These are phyloP conservation scores for Brachypodius melanocephalos DNA, from an alignment of 2,113 vertebrate species.

Conservation along the genomic window DNA sequence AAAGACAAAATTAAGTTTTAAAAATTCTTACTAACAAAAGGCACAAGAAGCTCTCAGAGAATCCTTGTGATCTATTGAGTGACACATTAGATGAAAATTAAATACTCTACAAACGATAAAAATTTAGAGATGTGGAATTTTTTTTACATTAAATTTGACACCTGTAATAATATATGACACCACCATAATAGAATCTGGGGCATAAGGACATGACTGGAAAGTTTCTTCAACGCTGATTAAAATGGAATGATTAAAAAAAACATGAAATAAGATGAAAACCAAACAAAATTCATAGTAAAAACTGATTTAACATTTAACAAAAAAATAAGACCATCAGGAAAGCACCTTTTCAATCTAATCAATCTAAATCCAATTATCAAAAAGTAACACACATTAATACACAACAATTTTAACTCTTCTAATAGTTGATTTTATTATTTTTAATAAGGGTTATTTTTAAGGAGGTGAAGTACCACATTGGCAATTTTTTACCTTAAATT, in stretches of 20 bases:
- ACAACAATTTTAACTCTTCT: not conserved
- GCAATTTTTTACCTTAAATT: not conserved
- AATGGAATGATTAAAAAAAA: not conserved
- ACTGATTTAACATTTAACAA: not conserved
- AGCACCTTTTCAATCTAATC: not conserved
- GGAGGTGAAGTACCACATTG: not conserved
- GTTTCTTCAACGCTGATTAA: not conserved
- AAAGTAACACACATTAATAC: not conserved
- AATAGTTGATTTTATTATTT: not conserved
- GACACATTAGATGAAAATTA: not conserved
- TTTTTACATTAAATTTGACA: not conserved
- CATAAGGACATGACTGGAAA: not conserved
- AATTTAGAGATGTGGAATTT: not conserved
- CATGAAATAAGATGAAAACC: not conserved
- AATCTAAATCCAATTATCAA: not conserved
- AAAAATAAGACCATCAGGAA: not conserved
- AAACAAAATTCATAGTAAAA: not conserved
- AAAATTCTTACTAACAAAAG: not conserved
- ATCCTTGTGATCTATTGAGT: not conserved
- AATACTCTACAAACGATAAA: not conserved
- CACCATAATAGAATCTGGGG: not conserved
- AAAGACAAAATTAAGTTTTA: not conserved
- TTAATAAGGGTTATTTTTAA: not conserved
- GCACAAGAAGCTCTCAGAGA: not conserved
- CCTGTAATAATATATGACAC: not conserved